Conservation (phyloP, 1,140 invertebrate species). For the Camponotus floridanus region DNA sequence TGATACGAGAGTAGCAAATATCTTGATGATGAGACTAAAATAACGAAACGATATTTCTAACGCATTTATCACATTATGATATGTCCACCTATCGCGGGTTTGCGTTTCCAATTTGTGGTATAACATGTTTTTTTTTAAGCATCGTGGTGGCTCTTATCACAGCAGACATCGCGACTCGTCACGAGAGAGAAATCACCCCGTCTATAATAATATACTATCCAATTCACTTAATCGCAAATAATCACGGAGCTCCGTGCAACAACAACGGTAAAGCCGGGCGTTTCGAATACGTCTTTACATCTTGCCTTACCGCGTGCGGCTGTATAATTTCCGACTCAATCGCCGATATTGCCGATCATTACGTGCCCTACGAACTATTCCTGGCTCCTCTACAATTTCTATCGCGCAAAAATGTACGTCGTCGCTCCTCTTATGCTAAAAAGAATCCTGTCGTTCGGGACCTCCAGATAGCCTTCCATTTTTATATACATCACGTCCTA, state of each 20-base stretch:
- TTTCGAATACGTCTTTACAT: constrained; percentile 54
- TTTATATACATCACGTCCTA: not conserved
- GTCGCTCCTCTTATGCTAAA: not conserved
- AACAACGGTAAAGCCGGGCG: constrained; percentile 55
- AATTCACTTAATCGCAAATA: constrained; percentile 73
- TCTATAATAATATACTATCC: constrained; percentile 66
- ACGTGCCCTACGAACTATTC: constrained; percentile 58
- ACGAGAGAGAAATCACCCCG: constrained; percentile 22
- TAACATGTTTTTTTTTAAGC: constrained; percentile 33
- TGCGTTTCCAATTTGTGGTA: constrained; percentile 8
- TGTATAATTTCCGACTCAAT: constrained; percentile 64
- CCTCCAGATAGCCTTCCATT: not conserved
- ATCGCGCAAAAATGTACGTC: constrained; percentile 35
- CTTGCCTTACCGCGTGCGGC: not conserved
- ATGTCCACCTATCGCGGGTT: constrained; percentile 2
- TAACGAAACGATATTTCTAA: not conserved
- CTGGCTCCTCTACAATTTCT: constrained; percentile 52
- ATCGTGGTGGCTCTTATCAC: constrained; percentile 34
- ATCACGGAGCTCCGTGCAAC: constrained; percentile 61
- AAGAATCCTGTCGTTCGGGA: constrained; percentile 32
- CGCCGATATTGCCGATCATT: constrained; percentile 55
- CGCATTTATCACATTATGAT: not conserved
- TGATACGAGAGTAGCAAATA: not conserved
- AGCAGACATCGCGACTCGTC: constrained; percentile 47
- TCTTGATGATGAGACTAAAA: not conserved